These are phyloP conservation scores for Bimastos eiseni DNA, from an alignment of 2,888 invertebrate genomes.

Conservation along the genomic window DNA sequence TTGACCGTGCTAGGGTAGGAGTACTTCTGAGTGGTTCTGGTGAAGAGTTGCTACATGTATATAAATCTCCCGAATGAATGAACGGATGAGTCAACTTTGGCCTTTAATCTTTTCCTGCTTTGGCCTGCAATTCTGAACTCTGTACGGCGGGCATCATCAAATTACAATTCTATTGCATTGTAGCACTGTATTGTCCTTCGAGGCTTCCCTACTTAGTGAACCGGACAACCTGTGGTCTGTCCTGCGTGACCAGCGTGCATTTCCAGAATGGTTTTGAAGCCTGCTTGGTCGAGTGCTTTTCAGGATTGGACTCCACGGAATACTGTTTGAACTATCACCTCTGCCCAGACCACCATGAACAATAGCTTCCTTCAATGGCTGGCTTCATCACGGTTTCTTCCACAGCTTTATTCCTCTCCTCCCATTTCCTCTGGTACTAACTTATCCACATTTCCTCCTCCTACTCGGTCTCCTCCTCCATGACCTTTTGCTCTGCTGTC, in stretches of 20 bases:
- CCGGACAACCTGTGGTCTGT: neutral
- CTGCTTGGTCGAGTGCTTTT: neutral
- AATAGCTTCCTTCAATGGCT: neutral
- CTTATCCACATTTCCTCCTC: neutral
- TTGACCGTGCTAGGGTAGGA: too few relatives aligned
- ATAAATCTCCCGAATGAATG: too few relatives aligned
- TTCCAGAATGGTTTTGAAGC: neutral
- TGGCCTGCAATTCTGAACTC: too few relatives aligned
- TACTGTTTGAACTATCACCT: neutral
- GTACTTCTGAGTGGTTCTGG: too few relatives aligned
- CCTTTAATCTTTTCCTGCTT: too few relatives aligned
- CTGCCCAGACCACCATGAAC: neutral
- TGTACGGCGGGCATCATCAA: too few relatives aligned
- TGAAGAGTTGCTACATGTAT: too few relatives aligned
- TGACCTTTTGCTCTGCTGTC: neutral
- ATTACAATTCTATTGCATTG: too few relatives aligned
- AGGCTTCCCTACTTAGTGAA: neutral
- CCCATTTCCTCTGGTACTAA: neutral
- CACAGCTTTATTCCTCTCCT: neutral
- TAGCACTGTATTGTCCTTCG: neutral
- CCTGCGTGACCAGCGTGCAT: neutral
- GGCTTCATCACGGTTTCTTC: neutral
- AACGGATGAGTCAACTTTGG: too few relatives aligned
- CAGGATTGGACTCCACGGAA: neutral
- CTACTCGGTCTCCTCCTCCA: neutral